Conservation (phyloP, 2,113 vertebrate species). For the Tenebrosternarchus preto region DNA sequence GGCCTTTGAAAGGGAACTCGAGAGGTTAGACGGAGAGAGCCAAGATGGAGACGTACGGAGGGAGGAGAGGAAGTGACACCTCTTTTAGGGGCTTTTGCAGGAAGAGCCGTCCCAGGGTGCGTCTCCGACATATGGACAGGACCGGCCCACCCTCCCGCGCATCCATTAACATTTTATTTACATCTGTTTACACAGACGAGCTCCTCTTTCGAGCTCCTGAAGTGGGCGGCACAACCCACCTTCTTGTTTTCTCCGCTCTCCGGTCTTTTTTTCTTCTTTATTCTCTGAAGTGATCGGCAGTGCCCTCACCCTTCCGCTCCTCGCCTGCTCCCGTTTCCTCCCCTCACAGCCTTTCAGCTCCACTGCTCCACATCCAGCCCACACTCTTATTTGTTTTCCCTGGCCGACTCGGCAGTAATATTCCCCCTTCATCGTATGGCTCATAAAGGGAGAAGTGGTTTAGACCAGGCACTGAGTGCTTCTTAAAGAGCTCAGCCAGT, state of each 20-base stretch:
- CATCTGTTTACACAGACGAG: neutral
- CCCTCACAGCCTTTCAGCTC: neutral
- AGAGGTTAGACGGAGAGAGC: slow-evolving; percentile 8
- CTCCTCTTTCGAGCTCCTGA: no score
- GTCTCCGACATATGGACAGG: neutral
- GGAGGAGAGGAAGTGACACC: neutral
- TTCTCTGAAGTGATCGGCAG: no score
- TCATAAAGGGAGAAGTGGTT: slow-evolving; percentile 36
- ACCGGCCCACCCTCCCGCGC: neutral
- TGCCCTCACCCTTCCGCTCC: no score
- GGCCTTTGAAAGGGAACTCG: neutral
- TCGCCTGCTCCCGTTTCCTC: no score
- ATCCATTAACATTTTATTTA: slow-evolving; percentile 43
- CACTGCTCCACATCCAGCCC: neutral
- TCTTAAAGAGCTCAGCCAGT: slow-evolving; percentile 62
- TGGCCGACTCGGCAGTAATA: slow-evolving; percentile 45
- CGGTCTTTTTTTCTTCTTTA: no score
- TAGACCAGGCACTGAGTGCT: slow-evolving; percentile 65
- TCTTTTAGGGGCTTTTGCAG: neutral
- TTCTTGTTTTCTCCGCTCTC: no score
- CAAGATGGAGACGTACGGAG: neutral
- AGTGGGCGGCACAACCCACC: no score
- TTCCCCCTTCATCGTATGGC: slow-evolving; percentile 46
- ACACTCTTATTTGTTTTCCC: slow-evolving; percentile 54
- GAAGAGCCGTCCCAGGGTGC: neutral